These are phyloP conservation scores for Siniperca obscura DNA, from an alignment of 2,797 vertebrate species.

Conservation along the genomic window DNA sequence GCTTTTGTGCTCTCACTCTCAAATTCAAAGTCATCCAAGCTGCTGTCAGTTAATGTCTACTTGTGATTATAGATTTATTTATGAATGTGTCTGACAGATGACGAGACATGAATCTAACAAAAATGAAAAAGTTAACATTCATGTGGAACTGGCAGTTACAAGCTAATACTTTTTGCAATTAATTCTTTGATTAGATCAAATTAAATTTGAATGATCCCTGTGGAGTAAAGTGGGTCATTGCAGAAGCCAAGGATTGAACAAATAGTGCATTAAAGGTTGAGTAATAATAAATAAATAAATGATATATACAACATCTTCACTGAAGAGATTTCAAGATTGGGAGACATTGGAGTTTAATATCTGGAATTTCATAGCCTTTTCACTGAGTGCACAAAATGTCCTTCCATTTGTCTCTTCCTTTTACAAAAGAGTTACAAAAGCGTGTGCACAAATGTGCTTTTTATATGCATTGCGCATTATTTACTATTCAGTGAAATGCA, in stretches of 20 bases:
- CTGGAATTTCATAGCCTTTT: background rate
- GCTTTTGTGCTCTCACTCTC: conserved; percentile 40
- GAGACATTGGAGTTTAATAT: conserved; percentile 10
- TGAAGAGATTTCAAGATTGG: conserved; percentile 39
- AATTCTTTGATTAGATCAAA: conserved; percentile 71
- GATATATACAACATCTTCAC: conserved; percentile 26
- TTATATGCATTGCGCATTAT: conserved; percentile 47
- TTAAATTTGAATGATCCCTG: conserved; percentile 71
- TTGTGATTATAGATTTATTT: conserved; percentile 58
- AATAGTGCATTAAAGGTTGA: conserved; percentile 65
- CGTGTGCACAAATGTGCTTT: conserved; percentile 39
- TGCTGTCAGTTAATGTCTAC: conserved; percentile 45
- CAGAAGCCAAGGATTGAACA: conserved; percentile 54
- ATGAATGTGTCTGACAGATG: conserved; percentile 60
- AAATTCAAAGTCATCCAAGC: conserved; percentile 51
- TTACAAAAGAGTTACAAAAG: conserved; percentile 34
- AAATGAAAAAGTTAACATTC: conserved; percentile 42
- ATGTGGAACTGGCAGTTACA: conserved; percentile 47
- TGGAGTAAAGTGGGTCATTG: conserved; percentile 69
- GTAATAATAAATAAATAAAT: conserved; percentile 42
- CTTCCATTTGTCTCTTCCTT: conserved; percentile 33
- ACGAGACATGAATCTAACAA: conserved; percentile 37
- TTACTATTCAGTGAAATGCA: conserved; percentile 58
- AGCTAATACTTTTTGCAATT: conserved; percentile 45
- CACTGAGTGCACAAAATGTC: conserved; percentile 27